Evolutionary conservation across 2,888 invertebrate genomes (phyloP).

Genomic region (Aproaerema taeniolella): DNA sequence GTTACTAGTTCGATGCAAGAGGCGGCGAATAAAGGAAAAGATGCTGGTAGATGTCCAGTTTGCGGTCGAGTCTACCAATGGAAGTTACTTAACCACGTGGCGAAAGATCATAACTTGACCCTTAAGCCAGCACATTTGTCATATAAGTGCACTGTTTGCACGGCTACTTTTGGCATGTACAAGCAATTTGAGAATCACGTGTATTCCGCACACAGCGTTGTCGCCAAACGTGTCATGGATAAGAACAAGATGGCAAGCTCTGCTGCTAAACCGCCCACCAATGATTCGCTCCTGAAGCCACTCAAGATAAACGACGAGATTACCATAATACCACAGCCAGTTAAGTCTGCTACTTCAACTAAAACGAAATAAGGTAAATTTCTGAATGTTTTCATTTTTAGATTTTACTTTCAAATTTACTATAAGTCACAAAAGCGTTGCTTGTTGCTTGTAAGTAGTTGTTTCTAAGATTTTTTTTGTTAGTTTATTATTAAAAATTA

Average conservation of each 20-base stretch:
- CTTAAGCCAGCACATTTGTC: constrained; percentile 95
- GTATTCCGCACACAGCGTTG: constrained; percentile 94
- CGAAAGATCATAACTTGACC: constrained; percentile 93
- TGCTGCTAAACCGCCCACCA: constrained; percentile 30
- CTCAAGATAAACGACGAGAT: constrained; percentile 93
- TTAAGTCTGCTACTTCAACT: constrained; percentile 39
- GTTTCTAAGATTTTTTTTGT: too few relatives aligned
- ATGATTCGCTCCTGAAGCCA: constrained; percentile 79
- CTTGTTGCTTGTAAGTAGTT: too few relatives aligned
- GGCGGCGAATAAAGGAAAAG: constrained; percentile 95
- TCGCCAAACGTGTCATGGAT: constrained; percentile 83
- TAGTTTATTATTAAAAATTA: too few relatives aligned
- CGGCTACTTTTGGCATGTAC: constrained; percentile 96
- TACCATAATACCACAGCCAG: constrained; percentile 91
- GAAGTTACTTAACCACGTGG: constrained; percentile 94
- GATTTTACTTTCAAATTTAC: too few relatives aligned
- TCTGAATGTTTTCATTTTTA: constrained; percentile 27
- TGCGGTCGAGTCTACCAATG: constrained; percentile 97
- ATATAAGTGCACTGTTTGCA: constrained; percentile 96
- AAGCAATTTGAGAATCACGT: constrained; percentile 96
- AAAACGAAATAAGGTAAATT: constrained; percentile 49
- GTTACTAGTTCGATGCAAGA: constrained; percentile 98
- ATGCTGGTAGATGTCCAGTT: constrained; percentile 95
- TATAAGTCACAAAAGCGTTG: too few relatives aligned
- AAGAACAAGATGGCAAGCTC: constrained; percentile 44